A percentile compares a stretch with the other conserved stretches of the same genome.
Evolutionary conservation across 1,140 invertebrate genomes (phyloP).

Genomic region (Rhagoletis zephyria): DNA sequence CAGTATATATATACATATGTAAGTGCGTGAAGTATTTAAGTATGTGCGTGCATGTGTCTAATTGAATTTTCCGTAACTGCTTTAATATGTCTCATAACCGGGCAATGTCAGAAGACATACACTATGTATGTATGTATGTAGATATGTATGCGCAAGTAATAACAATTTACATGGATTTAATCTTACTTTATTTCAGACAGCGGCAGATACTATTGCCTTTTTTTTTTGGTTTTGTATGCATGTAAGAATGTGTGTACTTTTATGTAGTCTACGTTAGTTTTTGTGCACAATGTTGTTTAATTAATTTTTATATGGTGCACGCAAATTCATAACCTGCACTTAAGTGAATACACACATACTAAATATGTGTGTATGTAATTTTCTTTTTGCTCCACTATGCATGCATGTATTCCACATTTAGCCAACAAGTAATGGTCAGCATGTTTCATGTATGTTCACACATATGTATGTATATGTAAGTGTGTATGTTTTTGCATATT

Average conservation of each 20-base stretch:
- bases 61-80: conserved; percentile 25
- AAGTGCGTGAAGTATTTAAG: not conserved
- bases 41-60: not conserved
- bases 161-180: conserved; percentile 9
- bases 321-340: not conserved
- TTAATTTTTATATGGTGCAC: conserved; percentile 21
- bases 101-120: not conserved
- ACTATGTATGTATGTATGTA: too few species aligned
- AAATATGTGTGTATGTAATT: too few species aligned
- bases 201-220: not conserved
- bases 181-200: not conserved
- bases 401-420: too few species aligned
- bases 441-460: too few species aligned
- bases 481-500: not conserved
- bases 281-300: conserved; percentile 3
- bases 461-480: not conserved
- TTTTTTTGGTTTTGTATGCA: not conserved
- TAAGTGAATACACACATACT: not conserved
- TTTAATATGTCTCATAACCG: conserved; percentile 24
- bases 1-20: not conserved
- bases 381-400: too few species aligned
- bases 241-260: not conserved
- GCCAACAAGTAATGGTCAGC: too few species aligned
- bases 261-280: not conserved
- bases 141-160: not conserved